Conservation (phyloP, 2,888 invertebrate genomes). For the Eucera pruinosa region DNA sequence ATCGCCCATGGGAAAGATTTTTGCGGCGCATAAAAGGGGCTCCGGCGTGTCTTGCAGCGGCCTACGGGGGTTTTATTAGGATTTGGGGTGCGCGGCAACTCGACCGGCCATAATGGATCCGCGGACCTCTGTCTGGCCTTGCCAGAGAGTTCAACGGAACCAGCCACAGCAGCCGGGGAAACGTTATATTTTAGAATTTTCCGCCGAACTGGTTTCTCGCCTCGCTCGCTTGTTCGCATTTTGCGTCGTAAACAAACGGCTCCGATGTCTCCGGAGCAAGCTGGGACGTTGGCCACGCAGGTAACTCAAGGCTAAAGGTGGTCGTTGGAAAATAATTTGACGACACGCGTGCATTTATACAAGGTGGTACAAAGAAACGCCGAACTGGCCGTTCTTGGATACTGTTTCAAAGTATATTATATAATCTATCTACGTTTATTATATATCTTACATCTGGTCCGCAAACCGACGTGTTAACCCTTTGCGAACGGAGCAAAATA, state of each 20-base stretch:
- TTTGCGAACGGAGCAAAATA: no score
- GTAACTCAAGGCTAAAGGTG: no score
- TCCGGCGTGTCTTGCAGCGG: constrained; percentile 59
- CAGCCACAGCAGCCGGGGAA: constrained; percentile 4
- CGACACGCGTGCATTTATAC: background rate
- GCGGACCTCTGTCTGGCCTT: constrained; percentile 73
- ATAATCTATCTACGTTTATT: no score
- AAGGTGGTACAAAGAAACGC: no score
- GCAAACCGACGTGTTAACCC: no score
- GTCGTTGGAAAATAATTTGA: background rate
- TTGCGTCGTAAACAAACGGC: constrained; percentile 5
- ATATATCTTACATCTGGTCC: no score
- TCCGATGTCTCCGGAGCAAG: no score
- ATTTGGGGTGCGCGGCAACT: constrained; percentile 70
- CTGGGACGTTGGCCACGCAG: background rate
- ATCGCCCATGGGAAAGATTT: constrained; percentile 77
- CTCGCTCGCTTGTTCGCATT: no score
- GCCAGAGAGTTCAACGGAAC: constrained; percentile 20
- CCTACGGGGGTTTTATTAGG: constrained; percentile 68
- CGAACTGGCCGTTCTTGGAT: no score
- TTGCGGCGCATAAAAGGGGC: constrained; percentile 69
- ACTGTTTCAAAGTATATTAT: no score
- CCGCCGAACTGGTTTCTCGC: constrained; percentile 30
- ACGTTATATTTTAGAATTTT: constrained; percentile 40
- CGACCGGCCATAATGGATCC: constrained; percentile 71